Evolutionary conservation across 1,140 invertebrate species (phyloP), one percentile per base, ranked within the genome.

Genomic region (Hylyphantes graminicola): DNA sequence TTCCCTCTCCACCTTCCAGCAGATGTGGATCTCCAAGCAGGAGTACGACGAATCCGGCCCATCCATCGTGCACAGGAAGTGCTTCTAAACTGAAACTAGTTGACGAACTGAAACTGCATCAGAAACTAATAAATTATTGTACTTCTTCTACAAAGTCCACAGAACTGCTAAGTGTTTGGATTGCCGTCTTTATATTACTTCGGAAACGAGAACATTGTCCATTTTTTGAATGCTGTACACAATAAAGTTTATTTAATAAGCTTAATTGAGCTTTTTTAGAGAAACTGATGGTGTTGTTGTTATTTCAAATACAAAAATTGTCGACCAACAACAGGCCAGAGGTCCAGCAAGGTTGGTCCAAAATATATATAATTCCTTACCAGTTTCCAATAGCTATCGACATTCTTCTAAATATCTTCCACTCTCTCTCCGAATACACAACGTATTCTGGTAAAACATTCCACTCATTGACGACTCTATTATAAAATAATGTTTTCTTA

Each of bases 31-130:
- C 89, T 90, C 89, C 90, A 93, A 93, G 88, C 91, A 92, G 88
- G 92, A 93, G 87, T 93, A 93, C 88, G 92, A 93, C 87, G 92
- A 97, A 90, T 96, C 94, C 89, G 96, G 96, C 88, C 95, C 95
- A 88, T 94, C 94, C 88, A 96, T 96, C 90, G 91, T 92, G 80
- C 91, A 92, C 88, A 87, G 92, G 85, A 96, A 96, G 92, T 96
- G 95, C 93, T 96, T 96, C 93, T 96, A 96, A 96, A 54, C 70
- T n/a, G 78, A n/a, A n/a, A n/a, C 54, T n/a, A 21, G 64, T 19
- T 12, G 21, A n/a, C n/a, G 48, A 21, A 35, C 72, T 59, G 55
- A 57, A n/a, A 74, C 21, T 55, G 53, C 54, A 6, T 21, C 55
- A 54, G 17, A 54, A 12, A 73, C 50, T 55, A 19, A 59, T n/a